Percentiles rank a stretch among this genome's conserved stretches.
These are phyloP conservation scores for Callyntrura sp. DNA, from an alignment of 2,888 invertebrate genomes.

Conservation along the genomic window DNA sequence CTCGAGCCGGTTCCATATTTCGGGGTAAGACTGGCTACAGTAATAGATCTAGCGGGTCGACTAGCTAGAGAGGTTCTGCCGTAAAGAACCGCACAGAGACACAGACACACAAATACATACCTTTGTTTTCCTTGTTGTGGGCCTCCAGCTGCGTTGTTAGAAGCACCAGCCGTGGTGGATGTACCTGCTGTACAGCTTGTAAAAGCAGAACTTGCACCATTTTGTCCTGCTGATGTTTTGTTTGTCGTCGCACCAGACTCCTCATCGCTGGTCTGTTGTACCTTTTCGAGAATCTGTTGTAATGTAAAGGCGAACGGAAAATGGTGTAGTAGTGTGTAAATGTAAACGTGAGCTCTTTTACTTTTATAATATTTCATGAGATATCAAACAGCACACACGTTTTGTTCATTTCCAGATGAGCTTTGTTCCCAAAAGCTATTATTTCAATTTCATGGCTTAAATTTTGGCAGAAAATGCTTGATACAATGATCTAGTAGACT, in stretches of 20 bases:
- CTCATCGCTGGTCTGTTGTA: constrained; percentile 58
- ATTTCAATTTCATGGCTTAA: constrained; percentile 2
- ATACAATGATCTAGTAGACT: neutral
- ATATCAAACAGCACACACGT: neutral
- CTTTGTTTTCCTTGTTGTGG: constrained; percentile 72
- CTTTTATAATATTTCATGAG: neutral
- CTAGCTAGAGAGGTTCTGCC: too few species aligned
- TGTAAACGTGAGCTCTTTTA: neutral
- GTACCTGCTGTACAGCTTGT: constrained; percentile 25
- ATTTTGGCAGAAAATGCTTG: neutral
- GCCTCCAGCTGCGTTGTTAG: constrained; percentile 39
- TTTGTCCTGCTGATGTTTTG: constrained; percentile 69
- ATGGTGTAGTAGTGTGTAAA: neutral
- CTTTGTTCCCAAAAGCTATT: neutral
- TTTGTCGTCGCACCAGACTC: constrained; percentile 49
- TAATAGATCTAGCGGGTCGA: too few species aligned
- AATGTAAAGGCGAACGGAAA: too few species aligned
- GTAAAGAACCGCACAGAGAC: neutral
- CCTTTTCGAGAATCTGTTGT: constrained; percentile 59
- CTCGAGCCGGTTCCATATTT: too few species aligned
- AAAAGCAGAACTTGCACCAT: constrained; percentile 65
- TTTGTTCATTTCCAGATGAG: neutral
- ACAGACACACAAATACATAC: constrained; percentile 8
- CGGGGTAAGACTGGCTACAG: too few species aligned
- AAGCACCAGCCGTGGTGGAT: constrained; percentile 35